Base-by-base conservation (phyloP, 2,888 invertebrate species). In the Clostera curtula region DNA sequence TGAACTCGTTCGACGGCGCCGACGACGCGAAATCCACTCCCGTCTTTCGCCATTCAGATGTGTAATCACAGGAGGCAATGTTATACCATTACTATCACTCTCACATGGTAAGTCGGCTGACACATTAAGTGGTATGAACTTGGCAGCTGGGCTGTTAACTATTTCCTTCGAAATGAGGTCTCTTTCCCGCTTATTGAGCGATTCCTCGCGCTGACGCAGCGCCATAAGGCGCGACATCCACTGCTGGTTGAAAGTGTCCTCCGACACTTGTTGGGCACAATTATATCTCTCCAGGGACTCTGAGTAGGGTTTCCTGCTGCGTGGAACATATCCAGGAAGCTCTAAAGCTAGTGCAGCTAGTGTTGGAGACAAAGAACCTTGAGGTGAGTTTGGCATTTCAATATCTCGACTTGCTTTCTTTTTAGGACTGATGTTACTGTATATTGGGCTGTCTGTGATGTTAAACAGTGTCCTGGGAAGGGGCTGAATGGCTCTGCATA, bases 161-260 rank as follows among this genome's bases (percentile, higher is more conserved):
- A 82, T 76, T 51, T 84, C 82, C 39, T 82, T 82, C 5, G 77
- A 63, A 26, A 79, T 64, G 9, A 85, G 51, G 12, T 80, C 66
- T 35, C 70, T 69, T 46, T 87, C 87, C 28, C 85, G 79, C 32
- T 79, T 73, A 34, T 82, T 82, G 4, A 87, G 64, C 3, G 76
- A 69, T 15, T 84, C 71, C 43, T 87, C 87, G 25, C 85, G 75
- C 38, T 84, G 76, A 24, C 85, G 72, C 15, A 88, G 48, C 20
- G 77, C 69, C 29, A 84, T 66, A 6, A 88, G 61, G n/a, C 86
- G 76, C 24, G 85, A 70, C 68, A 87, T 69, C 87, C 87, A 87
- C 37, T 86, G 85, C 20, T 84, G 71, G 38, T 84, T 85, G 9
- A 87, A 70, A 19, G 86, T 82, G 12, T 86, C 77, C 37, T 86